These are phyloP conservation scores for Semnornis frantzii DNA, from an alignment of 2,113 vertebrate species.

Conservation along the genomic window DNA sequence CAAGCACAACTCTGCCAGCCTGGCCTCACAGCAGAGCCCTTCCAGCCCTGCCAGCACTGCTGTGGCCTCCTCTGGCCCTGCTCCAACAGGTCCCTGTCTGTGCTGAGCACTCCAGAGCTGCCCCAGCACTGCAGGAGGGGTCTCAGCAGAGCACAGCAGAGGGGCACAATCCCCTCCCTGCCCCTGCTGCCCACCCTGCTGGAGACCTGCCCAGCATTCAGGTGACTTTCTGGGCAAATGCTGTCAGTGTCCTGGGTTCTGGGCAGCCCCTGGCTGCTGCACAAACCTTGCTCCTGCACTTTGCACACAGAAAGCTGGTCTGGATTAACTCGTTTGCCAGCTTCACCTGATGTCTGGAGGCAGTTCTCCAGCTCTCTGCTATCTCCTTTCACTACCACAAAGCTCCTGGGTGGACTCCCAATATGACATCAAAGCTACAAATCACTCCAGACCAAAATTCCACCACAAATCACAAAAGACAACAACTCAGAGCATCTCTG, in stretches of 20 bases:
- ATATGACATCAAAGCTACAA: background rate
- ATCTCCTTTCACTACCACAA: background rate
- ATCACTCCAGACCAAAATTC: background rate
- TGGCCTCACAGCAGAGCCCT: no score
- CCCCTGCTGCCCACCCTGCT: no score
- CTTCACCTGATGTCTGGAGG: background rate
- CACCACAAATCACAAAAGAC: background rate
- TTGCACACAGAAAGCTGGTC: background rate
- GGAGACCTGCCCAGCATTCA: no score
- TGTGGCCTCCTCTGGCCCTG: no score
- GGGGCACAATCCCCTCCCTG: no score
- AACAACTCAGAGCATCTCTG: background rate
- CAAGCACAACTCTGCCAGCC: no score
- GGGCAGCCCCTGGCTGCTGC: background rate
- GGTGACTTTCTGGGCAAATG: no score
- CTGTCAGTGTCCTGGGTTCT: background rate
- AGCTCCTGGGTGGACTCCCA: background rate
- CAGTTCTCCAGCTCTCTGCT: background rate
- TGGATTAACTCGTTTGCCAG: constrained; percentile 22
- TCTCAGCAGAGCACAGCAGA: no score
- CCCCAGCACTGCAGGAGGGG: no score
- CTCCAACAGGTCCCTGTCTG: no score
- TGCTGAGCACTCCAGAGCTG: no score
- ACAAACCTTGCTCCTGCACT: background rate
- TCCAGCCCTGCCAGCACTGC: no score